Percentiles rank a stretch among this genome's conserved stretches.
phyloP scores from a whole-genome alignment of 2,797 vertebrate species.

The Chromis chromis region DNA sequence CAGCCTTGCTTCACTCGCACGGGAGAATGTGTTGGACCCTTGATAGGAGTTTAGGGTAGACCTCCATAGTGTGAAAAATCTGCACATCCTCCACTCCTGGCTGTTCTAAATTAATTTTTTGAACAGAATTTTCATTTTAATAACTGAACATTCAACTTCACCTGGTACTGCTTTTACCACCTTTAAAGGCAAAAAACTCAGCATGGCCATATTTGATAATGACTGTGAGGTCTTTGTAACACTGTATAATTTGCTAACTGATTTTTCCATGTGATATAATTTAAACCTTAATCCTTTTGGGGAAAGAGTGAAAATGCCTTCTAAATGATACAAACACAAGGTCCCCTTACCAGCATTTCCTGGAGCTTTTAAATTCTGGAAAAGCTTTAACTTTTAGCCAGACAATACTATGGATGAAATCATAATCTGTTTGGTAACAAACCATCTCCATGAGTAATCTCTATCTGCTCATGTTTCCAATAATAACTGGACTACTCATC shows the following conservation, averaged over 20 bases:
- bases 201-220: conserved; percentile 10
- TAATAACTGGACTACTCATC: too few species aligned
- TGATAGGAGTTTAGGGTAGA: conserved; percentile 38
- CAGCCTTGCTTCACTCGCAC: conserved; percentile 21
- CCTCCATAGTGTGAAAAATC: conserved; percentile 46
- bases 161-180: conserved; percentile 11
- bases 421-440: background rate
- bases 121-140: conserved; percentile 48
- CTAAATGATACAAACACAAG: background rate
- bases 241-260: background rate
- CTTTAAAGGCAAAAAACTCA: conserved; percentile 1
- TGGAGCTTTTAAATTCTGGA: background rate
- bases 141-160: conserved; percentile 37
- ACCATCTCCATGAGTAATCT: background rate
- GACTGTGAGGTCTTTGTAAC: background rate
- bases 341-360: background rate
- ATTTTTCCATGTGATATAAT: background rate
- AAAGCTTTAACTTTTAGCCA: background rate
- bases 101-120: conserved; percentile 42
- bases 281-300: background rate
- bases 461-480: background rate
- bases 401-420: background rate
- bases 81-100: conserved; percentile 32
- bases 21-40: conserved; percentile 26
- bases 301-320: background rate